Conservation (phyloP, 2,888 invertebrate species). For the Strigamia transsilvanica region DNA sequence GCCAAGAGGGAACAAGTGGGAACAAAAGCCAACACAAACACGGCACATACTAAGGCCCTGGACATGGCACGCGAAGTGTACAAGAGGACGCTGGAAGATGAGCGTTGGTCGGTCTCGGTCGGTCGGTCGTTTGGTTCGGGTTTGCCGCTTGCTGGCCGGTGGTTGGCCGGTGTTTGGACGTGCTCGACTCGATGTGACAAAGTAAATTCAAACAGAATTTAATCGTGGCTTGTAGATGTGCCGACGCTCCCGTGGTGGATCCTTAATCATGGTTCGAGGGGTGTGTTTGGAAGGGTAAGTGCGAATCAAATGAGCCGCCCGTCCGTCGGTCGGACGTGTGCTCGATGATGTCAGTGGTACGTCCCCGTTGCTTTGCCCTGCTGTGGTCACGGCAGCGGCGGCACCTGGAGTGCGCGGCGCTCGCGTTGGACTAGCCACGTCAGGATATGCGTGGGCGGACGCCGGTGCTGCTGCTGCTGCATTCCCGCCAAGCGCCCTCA, state of each 20-base stretch:
- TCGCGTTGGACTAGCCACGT: slow-evolving; percentile 23
- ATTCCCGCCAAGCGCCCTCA: slow-evolving; percentile 25
- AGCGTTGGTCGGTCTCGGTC: background rate
- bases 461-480: slow-evolving; percentile 27
- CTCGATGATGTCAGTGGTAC: slow-evolving; percentile 26
- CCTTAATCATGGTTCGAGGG: background rate
- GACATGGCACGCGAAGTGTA: slow-evolving; percentile 10
- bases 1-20: slow-evolving; percentile 26
- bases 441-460: slow-evolving; percentile 22
- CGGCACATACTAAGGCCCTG: slow-evolving; percentile 26
- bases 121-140: background rate
- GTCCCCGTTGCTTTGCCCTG: slow-evolving; percentile 22
- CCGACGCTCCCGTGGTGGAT: slow-evolving; percentile 6
- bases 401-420: slow-evolving; percentile 25
- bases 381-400: slow-evolving; percentile 30
- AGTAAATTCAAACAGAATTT: background rate
- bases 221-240: slow-evolving; percentile 1
- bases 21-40: slow-evolving; percentile 5
- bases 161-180: too few relatives aligned
- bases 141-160: background rate
- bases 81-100: background rate
- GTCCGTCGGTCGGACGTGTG: slow-evolving; percentile 12
- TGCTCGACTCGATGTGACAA: background rate
- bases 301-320: slow-evolving; percentile 26
- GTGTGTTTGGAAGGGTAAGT: slow-evolving; percentile 4